Evolutionary conservation across 2,797 vertebrate species (phyloP).

Genomic region (Diglossa cyanea): DNA sequence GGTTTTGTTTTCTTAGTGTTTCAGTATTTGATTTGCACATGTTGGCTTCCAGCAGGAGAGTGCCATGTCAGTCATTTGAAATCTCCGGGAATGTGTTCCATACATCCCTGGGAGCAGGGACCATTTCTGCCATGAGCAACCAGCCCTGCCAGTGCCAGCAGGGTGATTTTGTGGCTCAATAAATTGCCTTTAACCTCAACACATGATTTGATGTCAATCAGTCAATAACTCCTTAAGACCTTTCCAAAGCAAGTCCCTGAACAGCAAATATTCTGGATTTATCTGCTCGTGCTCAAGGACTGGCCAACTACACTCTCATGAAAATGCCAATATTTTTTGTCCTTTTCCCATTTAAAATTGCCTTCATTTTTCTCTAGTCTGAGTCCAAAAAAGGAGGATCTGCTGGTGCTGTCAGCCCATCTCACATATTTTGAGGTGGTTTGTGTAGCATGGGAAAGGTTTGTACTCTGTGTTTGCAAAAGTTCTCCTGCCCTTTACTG

Average conservation of each 20-base stretch:
- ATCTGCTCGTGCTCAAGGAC: neutral
- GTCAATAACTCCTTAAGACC: neutral
- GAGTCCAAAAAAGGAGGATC: neutral
- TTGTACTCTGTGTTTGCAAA: neutral
- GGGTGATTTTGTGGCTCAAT: neutral
- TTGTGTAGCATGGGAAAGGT: neutral
- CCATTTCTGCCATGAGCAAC: neutral
- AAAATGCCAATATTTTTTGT: neutral
- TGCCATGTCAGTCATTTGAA: rapidly evolving
- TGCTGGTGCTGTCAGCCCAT: neutral
- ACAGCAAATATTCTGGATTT: neutral
- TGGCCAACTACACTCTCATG: neutral
- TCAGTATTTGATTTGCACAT: neutral
- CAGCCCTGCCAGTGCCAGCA: neutral
- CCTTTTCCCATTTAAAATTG: neutral
- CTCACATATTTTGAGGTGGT: neutral
- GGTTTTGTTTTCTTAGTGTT: neutral
- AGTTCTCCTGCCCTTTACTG: neutral
- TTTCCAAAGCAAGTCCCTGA: neutral
- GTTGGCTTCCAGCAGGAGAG: neutral
- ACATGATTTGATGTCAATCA: neutral
- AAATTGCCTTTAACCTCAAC: neutral
- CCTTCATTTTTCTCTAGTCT: neutral
- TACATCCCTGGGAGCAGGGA: neutral
- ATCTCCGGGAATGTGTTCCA: neutral